Evolutionary conservation across 2,888 invertebrate genomes (phyloP).

Genomic region (Drosophila neotestacea): DNA sequence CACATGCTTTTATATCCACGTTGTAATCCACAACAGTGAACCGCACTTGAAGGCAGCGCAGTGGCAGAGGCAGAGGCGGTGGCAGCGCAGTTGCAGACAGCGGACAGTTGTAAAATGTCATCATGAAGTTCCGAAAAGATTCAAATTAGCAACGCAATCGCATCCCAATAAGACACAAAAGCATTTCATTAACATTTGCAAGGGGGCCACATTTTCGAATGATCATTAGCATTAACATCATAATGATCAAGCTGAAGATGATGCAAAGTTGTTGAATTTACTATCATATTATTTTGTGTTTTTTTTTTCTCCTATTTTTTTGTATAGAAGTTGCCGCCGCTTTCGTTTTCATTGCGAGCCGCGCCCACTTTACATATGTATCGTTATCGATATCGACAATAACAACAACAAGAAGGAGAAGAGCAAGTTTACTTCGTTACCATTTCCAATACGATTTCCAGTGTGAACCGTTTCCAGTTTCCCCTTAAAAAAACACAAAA

Average conservation of each 20-base stretch:
- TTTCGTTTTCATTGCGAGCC: conserved; percentile 38
- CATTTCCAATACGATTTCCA: conserved; percentile 32
- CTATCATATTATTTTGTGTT: no score
- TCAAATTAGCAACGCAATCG: conserved; percentile 54
- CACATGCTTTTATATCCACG: conserved; percentile 69
- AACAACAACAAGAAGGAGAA: background rate
- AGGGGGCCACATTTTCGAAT: conserved; percentile 20
- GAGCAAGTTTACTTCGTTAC: conserved; percentile 16
- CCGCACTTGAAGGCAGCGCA: background rate
- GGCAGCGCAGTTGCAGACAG: conserved; percentile 11
- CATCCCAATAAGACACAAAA: conserved; percentile 50
- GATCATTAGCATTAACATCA: conserved; percentile 15
- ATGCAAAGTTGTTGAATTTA: conserved; percentile 40
- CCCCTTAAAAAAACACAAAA: conserved; percentile 38
- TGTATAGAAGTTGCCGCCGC: conserved; percentile 46
- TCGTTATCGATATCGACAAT: conserved; percentile 3
- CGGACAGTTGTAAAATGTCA: conserved; percentile 37
- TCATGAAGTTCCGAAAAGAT: conserved; percentile 29
- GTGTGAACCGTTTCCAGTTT: conserved; percentile 38
- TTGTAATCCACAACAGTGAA: conserved; percentile 22
- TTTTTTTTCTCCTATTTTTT: background rate
- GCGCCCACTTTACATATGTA: conserved; percentile 29
- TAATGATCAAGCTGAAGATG: conserved; percentile 33
- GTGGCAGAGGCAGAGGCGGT: background rate
- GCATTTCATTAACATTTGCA: conserved; percentile 75